Conservation (phyloP, 1,140 invertebrate species). For the Neodiprion lecontei region DNA sequence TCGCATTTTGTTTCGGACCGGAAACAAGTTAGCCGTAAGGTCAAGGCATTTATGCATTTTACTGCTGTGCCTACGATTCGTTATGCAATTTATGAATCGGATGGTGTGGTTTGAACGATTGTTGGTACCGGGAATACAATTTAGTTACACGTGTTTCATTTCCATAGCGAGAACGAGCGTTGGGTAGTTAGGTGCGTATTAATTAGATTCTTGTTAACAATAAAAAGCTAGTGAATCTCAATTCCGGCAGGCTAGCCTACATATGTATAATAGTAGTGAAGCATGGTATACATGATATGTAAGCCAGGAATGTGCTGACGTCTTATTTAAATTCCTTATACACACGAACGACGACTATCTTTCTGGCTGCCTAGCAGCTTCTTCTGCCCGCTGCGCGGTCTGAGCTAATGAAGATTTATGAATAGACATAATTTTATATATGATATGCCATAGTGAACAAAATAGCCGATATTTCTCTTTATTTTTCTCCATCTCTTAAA, state of each 20-base stretch:
- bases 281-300: not conserved
- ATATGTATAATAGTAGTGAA: not conserved
- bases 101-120: too few species aligned
- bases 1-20: too few species aligned
- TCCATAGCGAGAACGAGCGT: too few species aligned
- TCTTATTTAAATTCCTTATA: not conserved
- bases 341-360: not conserved
- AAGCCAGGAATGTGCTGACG: not conserved
- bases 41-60: too few species aligned
- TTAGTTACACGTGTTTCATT: too few species aligned
- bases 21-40: too few species aligned
- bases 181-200: not conserved
- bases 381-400: not conserved
- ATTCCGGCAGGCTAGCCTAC: not conserved
- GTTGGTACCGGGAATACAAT: too few species aligned
- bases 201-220: conserved; percentile 1
- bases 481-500: too few species aligned
- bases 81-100: too few species aligned
- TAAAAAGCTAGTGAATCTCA: not conserved
- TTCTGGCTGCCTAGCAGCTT: not conserved
- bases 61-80: too few species aligned
- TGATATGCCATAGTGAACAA: too few species aligned
- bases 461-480: too few species aligned
- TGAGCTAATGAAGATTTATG: conserved; percentile 7
- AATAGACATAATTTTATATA: not conserved